Evolutionary conservation across 2,113 vertebrate genomes (phyloP), one percentile per base, ranked within the genome.

Genomic region (Mormyrus lacerda): DNA sequence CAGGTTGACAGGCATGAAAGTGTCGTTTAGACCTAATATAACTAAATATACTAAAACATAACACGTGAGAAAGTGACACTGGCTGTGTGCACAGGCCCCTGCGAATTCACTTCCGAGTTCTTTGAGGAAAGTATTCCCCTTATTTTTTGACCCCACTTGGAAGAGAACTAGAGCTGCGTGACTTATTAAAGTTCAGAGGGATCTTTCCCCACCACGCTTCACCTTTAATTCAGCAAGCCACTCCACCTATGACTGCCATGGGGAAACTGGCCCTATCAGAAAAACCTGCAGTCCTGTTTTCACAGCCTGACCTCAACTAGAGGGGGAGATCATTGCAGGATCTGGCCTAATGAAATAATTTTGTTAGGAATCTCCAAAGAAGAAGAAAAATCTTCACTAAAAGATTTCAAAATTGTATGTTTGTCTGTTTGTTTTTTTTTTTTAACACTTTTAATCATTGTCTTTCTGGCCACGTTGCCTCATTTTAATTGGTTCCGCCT

Each of bases 401-500:
- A 15, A 73, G 7, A 83, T 42, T 24, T 45, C 5, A 83, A 84
- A 48, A 48, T 45, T 19, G 73, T 19, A 19, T 76, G 35, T 76
- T 42, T 73, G 6, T 73, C 31, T 73, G 24, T 2, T 31, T 13
- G 1, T 65, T 61, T 58, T 61, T 35, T 35, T 69, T 73, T 17
- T 13, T 31, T 35, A 17, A 39, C 27, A 35, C 4, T 76, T 31
- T 79, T 76, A 76, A 21, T 79, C 13, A 79, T 42, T 79, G 73
- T 42, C 19, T 69, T 39, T 79, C 31, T 79, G 73, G 35, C 35
- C 13, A 4, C 35, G 35, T 79, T 42, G 39, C n/a, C 73, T 79
- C 73, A 79, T 39, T 79, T 79, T 79, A 79, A 79, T 79, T 79
- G 73, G 73, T 79, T 79, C 73, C 35, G 73, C 73, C 73, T 79